These are phyloP conservation scores for Euphonia xanthogaster DNA, from an alignment of 2,797 vertebrate species.

Conservation along the genomic window DNA sequence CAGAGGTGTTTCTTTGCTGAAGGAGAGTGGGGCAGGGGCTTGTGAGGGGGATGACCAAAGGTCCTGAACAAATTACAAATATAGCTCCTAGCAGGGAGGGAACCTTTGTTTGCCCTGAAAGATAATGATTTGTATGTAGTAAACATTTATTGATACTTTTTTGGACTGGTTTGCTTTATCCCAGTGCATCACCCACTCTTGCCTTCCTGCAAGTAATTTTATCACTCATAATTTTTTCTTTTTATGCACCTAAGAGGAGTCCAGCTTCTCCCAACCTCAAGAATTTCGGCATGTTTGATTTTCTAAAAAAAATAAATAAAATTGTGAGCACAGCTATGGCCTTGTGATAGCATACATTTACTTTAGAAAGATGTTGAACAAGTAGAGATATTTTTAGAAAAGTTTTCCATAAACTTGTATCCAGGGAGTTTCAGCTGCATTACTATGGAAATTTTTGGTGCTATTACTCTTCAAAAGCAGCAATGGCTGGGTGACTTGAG, in stretches of 20 bases:
- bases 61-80: not conserved
- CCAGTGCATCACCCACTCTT: not conserved
- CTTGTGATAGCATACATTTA: not conserved
- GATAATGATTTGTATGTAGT: not conserved
- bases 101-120: not conserved
- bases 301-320: not conserved
- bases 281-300: not conserved
- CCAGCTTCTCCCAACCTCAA: not conserved
- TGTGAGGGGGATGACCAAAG: not conserved
- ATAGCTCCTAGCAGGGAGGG: not conserved
- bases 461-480: not conserved
- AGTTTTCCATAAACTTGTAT: not conserved
- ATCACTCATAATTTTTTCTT: not conserved
- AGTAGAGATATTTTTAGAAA: not conserved
- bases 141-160: not conserved
- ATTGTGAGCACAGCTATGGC: not conserved
- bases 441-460: not conserved
- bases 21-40: accelerated
- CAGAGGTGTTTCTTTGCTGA: not conserved
- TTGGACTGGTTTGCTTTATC: not conserved
- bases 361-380: not conserved
- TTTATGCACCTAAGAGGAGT: not conserved
- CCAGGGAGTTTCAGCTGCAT: not conserved
- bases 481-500: not conserved
- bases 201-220: not conserved